Percentiles rank a stretch among this genome's conserved stretches.
Conservation (phyloP, 2,113 vertebrate genomes). For the Corythornis cristatus region DNA sequence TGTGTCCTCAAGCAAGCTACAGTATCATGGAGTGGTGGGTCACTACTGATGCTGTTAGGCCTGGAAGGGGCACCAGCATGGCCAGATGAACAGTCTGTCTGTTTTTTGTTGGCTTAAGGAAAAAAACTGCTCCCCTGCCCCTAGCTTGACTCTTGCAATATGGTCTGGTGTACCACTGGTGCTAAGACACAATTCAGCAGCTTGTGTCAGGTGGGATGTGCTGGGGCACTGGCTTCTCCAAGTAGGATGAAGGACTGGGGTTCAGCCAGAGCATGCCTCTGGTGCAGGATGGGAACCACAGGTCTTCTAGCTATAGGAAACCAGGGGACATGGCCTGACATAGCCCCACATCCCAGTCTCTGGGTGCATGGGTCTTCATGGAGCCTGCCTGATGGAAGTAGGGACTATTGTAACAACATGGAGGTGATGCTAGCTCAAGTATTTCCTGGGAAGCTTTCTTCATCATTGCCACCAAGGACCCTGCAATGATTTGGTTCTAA, state of each 20-base stretch:
- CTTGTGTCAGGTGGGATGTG: neutral
- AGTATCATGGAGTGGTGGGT: neutral
- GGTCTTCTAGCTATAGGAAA: neutral
- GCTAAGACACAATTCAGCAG: neutral
- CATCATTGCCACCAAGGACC: neutral
- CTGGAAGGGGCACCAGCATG: neutral
- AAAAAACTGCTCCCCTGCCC: neutral
- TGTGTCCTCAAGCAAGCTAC: neutral
- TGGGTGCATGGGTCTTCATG: accelerated
- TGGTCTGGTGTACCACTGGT: neutral
- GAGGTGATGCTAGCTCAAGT: neutral
- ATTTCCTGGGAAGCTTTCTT: neutral
- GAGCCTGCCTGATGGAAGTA: neutral
- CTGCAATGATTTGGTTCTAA: neutral
- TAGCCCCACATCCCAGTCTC: neutral
- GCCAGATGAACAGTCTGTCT: neutral
- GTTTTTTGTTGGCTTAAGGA: neutral
- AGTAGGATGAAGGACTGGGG: neutral
- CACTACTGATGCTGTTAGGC: neutral
- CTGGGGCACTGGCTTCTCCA: accelerated
- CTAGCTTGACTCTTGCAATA: neutral
- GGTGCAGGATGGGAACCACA: neutral
- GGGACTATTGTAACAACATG: neutral
- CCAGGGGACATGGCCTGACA: neutral
- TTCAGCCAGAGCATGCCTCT: neutral